Evolutionary conservation across 2,113 vertebrate genomes (phyloP), one percentile per base, ranked within the genome.

Genomic region (Hyperoodon ampullatus): DNA sequence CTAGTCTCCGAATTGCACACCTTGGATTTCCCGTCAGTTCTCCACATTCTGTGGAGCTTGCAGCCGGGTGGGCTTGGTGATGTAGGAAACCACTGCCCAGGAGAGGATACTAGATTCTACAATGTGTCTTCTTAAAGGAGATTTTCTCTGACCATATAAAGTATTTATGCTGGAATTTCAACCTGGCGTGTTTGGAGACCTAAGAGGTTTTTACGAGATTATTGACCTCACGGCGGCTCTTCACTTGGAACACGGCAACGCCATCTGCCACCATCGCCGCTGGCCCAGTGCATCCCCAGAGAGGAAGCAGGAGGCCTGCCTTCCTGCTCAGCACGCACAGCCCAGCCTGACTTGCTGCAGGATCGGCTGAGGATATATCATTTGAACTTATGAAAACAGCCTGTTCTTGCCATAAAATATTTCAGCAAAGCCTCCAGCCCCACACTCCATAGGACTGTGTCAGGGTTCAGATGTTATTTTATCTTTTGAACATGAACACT

Each of bases 1-100:
- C 18, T 3, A 14, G 4, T 21, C 44, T 4, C 1, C 4, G 30
- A 9, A 16, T 0, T 0, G 16, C 6, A 0, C 0, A 1, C 8
- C 8, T 1, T 0, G 1, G 61, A 8, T 21, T 8, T 77, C 30
- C 53, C 28, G 24, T 8, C 23, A 1, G 19, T 1, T 5, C 3
- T 3, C 7, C 33, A 14, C 2, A 0, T 15, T 24, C 24, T 16
- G 4, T 10, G 75, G 11, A 14, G 35, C 30, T 3, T 0, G 55
- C 21, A 8, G 50, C 39, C 47, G 0, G 1, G 26, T 1, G 9
- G 82, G 50, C 10, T 23, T 21, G 44, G 10, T 0, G 15, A 16
- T 30, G 0, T 0, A 11, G 33, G 78, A 28, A 71, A 85, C 9
- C 18, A 0, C 0, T 2, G 12, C 11, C 63, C 21, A 6, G 15